A percentile compares a stretch with the other conserved stretches of the same genome.
Conservation (phyloP, 1,140 invertebrate species). For the Drosophila ogumai region DNA sequence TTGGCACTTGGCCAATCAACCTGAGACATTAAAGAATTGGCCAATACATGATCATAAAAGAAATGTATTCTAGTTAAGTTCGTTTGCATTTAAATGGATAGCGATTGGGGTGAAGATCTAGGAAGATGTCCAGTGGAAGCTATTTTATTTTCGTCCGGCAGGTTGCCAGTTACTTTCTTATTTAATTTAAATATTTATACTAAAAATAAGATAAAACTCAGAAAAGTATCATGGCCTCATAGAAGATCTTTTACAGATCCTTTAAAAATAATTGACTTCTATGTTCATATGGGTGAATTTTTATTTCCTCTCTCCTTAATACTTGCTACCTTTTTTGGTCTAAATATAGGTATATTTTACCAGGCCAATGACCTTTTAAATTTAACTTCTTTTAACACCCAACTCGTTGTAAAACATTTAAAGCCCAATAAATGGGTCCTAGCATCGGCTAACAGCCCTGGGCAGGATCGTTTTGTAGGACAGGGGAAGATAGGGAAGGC, state of each 20-base stretch:
- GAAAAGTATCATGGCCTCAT: background rate
- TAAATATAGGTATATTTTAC: background rate
- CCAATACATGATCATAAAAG: constrained; percentile 1
- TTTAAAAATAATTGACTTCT: too few species aligned
- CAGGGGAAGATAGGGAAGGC: constrained; percentile 2
- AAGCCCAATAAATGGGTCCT: constrained; percentile 24
- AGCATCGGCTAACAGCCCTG: constrained; percentile 18
- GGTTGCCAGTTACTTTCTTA: background rate
- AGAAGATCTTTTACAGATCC: too few species aligned
- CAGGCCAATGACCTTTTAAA: constrained; percentile 7
- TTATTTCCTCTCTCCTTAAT: background rate
- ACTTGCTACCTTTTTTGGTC: background rate
- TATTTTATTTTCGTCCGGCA: background rate
- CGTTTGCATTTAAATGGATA: constrained; percentile 30
- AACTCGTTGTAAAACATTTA: constrained; percentile 24
- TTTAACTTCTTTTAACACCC: constrained; percentile 5
- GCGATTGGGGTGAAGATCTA: background rate
- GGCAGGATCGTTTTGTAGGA: constrained; percentile 20
- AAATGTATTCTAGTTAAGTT: constrained; percentile 24
- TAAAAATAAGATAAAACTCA: background rate
- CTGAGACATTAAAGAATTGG: constrained; percentile 12
- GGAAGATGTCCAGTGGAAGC: background rate
- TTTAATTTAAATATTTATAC: background rate
- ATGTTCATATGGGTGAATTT: background rate
- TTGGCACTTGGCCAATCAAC: constrained; percentile 21